Base-by-base conservation (phyloP, 1,140 invertebrate species). In the Saccostrea echinata region DNA sequence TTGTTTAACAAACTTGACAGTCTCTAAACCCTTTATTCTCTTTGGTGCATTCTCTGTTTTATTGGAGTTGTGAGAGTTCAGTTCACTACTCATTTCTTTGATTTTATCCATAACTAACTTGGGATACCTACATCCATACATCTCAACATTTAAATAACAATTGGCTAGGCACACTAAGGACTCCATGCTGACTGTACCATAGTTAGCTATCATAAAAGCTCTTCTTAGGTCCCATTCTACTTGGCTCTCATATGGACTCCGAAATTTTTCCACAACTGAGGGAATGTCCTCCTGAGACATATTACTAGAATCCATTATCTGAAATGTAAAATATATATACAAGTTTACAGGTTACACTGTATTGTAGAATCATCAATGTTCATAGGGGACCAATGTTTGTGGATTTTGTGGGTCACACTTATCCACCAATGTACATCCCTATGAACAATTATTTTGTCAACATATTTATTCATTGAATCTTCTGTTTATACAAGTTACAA, bases 101-200 rank as follows among this genome's bases (percentile, higher is more conserved):
- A 91, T 27, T 51, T 90, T 76, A 55, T 55, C 84, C 98, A 98
- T 98, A 0, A 97, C 97, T 90, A 97, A 96, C 64, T 95, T 92
- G 30, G 97, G 97, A 95, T 98, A 98, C 91, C 96, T 96, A 95
- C 97, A 98, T 82, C 97, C 97, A 91, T 98, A 95, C 84, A 97
- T 96, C 94, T 98, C 97, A 64, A 97, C 95, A 93, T 98, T 98
- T 0, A 96, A 96, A 92, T 98, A 98, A 8, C 97, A 97, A 95
- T 97, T 96, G 12, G 97, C 97, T 84, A 98, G 95, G 94, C 97
- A 98, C 33, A 98, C 95, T 18, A 98, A 94, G 89, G 96, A 95
- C 55, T 97, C 96, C 12, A 57, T 30, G 0, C 96, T 94, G 94
- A 97, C 97, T 91, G 96, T 96, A n/a, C 96, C 95, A 91, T 97